These are phyloP conservation scores for Ahaetulla prasina DNA, from an alignment of 2,113 vertebrate genomes.

Conservation along the genomic window DNA sequence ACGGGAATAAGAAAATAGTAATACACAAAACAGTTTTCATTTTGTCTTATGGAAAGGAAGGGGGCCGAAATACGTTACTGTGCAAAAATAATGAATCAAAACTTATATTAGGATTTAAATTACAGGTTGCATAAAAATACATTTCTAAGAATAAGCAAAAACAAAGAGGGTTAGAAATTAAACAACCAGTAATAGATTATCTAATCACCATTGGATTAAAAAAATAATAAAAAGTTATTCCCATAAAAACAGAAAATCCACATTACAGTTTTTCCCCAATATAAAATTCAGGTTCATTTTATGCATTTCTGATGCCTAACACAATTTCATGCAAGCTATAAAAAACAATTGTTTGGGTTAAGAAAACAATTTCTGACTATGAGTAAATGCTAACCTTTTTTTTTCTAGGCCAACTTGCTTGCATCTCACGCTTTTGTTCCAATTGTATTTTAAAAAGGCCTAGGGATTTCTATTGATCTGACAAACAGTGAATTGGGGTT, in stretches of 20 bases:
- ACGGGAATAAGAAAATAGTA: not conserved
- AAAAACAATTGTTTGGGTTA: not conserved
- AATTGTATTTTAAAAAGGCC: not conserved
- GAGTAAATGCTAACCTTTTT: not conserved
- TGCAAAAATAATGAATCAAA: not conserved
- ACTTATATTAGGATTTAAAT: not conserved
- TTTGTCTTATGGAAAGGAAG: not conserved
- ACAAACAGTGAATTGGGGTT: not conserved
- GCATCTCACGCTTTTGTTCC: not conserved
- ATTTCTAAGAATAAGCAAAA: constrained; percentile 16
- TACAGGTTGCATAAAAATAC: not conserved
- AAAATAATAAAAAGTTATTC: not conserved
- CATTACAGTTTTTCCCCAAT: not conserved
- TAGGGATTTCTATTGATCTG: not conserved
- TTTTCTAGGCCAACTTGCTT: not conserved
- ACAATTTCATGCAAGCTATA: not conserved
- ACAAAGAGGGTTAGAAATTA: not conserved
- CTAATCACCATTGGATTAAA: not conserved
- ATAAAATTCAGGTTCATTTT: not conserved
- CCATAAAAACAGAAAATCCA: not conserved
- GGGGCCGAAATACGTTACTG: not conserved
- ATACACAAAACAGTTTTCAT: not conserved
- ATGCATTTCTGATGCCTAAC: not conserved
- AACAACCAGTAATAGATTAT: not conserved
- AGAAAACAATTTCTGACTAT: not conserved